phyloP scores from a whole-genome alignment of 2,888 invertebrate genomes.

The Mythimna vitellina region DNA sequence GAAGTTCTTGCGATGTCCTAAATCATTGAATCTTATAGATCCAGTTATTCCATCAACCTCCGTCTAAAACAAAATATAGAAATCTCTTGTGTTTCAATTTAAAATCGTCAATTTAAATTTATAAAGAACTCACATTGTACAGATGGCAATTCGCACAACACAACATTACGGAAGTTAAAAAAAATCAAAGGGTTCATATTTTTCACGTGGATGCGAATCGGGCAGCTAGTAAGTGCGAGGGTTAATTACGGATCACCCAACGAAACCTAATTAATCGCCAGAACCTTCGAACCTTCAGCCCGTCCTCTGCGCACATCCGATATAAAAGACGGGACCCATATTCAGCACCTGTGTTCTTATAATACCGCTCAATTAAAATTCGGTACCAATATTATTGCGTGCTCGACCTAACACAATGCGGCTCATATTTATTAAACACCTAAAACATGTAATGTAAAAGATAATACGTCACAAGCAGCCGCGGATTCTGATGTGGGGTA shows the following conservation, averaged over 20 bases:
- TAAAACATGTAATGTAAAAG: slow-evolving; percentile 55
- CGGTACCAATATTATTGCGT: slow-evolving; percentile 67
- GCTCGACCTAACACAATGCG: slow-evolving; percentile 55
- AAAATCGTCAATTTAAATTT: slow-evolving; percentile 54
- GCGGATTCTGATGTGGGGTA: slow-evolving; percentile 60
- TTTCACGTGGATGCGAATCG: slow-evolving; percentile 54
- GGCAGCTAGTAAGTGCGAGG: slow-evolving; percentile 67
- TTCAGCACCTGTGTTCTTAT: slow-evolving; percentile 76
- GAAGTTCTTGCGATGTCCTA: slow-evolving; percentile 96
- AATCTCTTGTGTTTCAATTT: slow-evolving; percentile 73
- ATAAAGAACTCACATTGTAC: background rate
- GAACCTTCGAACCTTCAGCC: slow-evolving; percentile 62
- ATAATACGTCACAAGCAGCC: slow-evolving; percentile 53
- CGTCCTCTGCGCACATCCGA: slow-evolving; percentile 60
- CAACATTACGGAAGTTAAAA: slow-evolving; percentile 32
- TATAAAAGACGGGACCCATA: slow-evolving; percentile 73
- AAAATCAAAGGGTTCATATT: slow-evolving; percentile 59
- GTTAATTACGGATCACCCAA: slow-evolving; percentile 77
- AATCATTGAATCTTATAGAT: slow-evolving; percentile 95
- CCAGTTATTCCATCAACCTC: slow-evolving; percentile 97
- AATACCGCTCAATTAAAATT: slow-evolving; percentile 76
- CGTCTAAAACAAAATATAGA: slow-evolving; percentile 91
- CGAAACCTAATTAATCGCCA: slow-evolving; percentile 77
- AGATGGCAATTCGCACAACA: slow-evolving; percentile 25
- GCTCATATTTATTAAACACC: slow-evolving; percentile 55